Conservation (phyloP, 35 echinoderm and acorn worm species). For the Chiridota heheva region DNA sequence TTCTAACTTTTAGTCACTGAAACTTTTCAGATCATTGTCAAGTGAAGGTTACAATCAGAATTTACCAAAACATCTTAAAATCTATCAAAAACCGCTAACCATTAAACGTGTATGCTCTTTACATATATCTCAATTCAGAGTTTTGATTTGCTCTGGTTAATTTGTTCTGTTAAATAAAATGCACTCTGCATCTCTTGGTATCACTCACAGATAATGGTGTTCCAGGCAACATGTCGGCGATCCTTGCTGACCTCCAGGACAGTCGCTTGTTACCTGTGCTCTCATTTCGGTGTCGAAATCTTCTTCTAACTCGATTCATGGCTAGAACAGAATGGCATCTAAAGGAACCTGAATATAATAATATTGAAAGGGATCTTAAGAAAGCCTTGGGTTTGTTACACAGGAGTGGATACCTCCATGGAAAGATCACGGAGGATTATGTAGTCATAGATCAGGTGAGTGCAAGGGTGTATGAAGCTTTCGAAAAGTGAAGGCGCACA, state of each 20-base stretch:
- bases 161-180: too few relatives aligned
- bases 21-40: too few relatives aligned
- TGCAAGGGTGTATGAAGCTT: not conserved
- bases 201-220: slow-evolving; percentile 47
- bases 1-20: too few relatives aligned
- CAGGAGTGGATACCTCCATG: slow-evolving; percentile 60
- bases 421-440: slow-evolving; percentile 59
- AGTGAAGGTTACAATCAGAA: too few relatives aligned
- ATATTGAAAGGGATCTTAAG: slow-evolving; percentile 73
- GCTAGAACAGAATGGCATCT: slow-evolving; percentile 43
- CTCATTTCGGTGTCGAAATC: slow-evolving; percentile 59
- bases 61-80: too few relatives aligned
- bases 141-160: too few relatives aligned
- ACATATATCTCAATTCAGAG: too few relatives aligned
- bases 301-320: slow-evolving; percentile 60
- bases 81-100: too few relatives aligned
- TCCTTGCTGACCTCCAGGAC: slow-evolving; percentile 54
- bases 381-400: slow-evolving; percentile 81
- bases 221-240: slow-evolving; percentile 47
- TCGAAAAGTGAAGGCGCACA: not conserved
- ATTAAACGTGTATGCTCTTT: too few relatives aligned
- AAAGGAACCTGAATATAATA: slow-evolving; percentile 46
- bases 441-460: slow-evolving; percentile 75
- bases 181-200: too few relatives aligned
- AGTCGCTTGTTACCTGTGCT: slow-evolving; percentile 67